Evolutionary conservation across 2,113 vertebrate species (phyloP).

Genomic region (zebrafish (Danio rerio)): DNA sequence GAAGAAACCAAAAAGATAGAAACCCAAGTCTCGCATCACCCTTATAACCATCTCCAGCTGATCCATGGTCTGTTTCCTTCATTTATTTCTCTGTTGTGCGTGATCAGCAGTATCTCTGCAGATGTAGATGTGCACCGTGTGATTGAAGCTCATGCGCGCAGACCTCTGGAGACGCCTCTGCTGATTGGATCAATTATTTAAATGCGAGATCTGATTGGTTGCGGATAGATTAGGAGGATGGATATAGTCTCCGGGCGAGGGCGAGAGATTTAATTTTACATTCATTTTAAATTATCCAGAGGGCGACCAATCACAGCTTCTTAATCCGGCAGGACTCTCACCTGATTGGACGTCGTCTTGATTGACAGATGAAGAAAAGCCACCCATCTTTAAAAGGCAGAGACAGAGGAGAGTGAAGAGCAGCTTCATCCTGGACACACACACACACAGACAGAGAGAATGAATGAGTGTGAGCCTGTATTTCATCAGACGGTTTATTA

Average conservation of each 20-base stretch:
- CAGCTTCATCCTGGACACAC: conserved; percentile 33
- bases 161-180: conserved; percentile 24
- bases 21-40: too few species aligned
- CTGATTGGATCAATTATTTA: conserved; percentile 44
- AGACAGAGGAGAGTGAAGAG: conserved; percentile 16
- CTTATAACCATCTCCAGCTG: neutral
- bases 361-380: neutral
- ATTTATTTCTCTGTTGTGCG: neutral
- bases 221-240: conserved; percentile 31
- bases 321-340: conserved; percentile 47
- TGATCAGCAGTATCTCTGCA: neutral
- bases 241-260: neutral
- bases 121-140: neutral
- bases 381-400: neutral
- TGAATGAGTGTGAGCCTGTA: conserved; percentile 20
- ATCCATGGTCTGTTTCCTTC: neutral
- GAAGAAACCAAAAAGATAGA: too few species aligned
- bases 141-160: neutral
- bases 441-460: conserved; percentile 44
- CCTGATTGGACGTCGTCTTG: conserved; percentile 57
- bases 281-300: neutral
- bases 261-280: conserved; percentile 17
- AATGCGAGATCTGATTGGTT: conserved; percentile 30
- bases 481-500: conserved; percentile 39
- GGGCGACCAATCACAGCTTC: neutral